These are phyloP conservation scores for Sepioteuthis lessoniana DNA, from an alignment of 2,888 invertebrate genomes.

Conservation along the genomic window DNA sequence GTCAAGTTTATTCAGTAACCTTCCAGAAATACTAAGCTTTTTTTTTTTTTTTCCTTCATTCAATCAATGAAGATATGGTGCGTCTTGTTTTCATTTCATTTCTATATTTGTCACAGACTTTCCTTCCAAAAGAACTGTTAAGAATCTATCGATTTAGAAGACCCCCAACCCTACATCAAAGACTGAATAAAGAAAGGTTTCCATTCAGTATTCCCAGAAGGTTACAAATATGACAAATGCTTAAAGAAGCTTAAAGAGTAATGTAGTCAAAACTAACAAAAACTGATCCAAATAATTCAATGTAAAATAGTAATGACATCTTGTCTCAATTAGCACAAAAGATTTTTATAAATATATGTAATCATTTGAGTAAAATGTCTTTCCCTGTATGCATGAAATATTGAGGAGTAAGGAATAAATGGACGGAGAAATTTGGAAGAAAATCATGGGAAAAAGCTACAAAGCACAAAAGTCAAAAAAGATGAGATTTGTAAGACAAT, in stretches of 20 bases:
- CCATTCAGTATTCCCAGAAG: background rate
- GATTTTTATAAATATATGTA: background rate
- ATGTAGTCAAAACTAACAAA: background rate
- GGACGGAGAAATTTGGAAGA: slow-evolving; percentile 9
- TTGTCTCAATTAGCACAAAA: background rate
- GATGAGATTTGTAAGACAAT: background rate
- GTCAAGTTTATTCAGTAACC: no score
- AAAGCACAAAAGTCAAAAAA: background rate
- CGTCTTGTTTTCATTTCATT: no score
- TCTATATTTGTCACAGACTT: no score
- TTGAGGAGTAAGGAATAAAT: background rate
- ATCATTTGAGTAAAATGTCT: background rate
- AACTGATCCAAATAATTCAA: background rate
- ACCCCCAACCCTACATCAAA: background rate
- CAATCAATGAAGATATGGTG: no score
- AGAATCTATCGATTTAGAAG: background rate
- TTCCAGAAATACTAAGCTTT: no score
- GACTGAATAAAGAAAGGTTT: background rate
- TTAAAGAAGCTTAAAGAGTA: background rate
- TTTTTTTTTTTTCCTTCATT: no score
- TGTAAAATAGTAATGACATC: background rate
- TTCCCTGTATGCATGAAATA: background rate
- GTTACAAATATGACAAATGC: background rate
- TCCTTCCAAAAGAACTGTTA: background rate
- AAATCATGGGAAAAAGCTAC: background rate